A percentile compares a stretch with the other conserved stretches of the same genome.
Evolutionary conservation across 1,140 invertebrate genomes (phyloP).

Genomic region (Brachionus manjavacas): DNA sequence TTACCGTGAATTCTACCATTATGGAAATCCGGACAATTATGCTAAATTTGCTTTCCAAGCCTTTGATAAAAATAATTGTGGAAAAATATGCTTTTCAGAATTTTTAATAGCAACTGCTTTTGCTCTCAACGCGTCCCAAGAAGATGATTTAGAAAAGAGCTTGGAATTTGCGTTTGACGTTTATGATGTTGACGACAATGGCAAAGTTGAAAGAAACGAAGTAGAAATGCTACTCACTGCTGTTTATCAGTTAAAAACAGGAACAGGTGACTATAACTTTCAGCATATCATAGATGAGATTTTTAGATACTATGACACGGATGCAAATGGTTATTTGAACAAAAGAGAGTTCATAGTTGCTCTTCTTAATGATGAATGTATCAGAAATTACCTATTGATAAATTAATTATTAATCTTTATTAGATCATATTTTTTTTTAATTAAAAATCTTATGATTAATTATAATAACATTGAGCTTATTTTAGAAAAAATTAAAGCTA

Average conservation of each 20-base stretch:
- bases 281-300: neutral
- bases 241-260: constrained; percentile 20
- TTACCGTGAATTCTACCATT: constrained; percentile 8
- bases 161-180: constrained; percentile 35
- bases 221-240: neutral
- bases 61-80: constrained; percentile 38
- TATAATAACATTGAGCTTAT: no score
- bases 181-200: constrained; percentile 41
- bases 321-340: neutral
- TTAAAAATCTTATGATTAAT: neutral
- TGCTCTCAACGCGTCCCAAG: neutral
- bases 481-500: no score
- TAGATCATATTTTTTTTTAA: neutral
- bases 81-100: constrained; percentile 41
- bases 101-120: constrained; percentile 18
- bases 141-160: constrained; percentile 20
- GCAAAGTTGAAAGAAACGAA: constrained; percentile 14
- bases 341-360: neutral
- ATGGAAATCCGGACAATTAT: constrained; percentile 2
- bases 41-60: constrained; percentile 13
- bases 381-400: neutral
- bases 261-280: neutral
- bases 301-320: constrained; percentile 30
- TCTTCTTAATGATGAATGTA: neutral
- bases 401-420: neutral